These are phyloP conservation scores for Panurus biarmicus DNA, from an alignment of 2,113 vertebrate species.

Conservation along the genomic window DNA sequence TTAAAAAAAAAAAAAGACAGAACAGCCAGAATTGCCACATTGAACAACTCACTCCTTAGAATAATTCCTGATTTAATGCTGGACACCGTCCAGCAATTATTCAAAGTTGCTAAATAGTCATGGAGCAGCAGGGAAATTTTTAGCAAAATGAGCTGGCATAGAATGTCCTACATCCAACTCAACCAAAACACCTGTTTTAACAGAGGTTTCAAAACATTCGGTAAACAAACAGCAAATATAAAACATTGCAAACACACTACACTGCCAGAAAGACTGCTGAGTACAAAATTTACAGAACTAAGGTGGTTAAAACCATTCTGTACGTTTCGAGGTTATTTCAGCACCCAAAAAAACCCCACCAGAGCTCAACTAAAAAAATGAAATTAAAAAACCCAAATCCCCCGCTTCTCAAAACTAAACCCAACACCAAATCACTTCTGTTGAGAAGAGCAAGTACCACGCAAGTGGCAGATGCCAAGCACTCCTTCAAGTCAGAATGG, in stretches of 20 bases:
- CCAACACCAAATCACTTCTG: background rate
- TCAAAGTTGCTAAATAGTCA: background rate
- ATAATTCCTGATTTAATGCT: background rate
- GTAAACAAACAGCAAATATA: background rate
- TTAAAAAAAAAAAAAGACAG: background rate
- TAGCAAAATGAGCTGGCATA: background rate
- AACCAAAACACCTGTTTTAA: background rate
- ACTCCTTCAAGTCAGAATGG: background rate
- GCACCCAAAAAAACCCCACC: background rate
- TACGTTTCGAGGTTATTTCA: background rate
- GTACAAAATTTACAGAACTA: background rate
- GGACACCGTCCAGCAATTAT: conserved; percentile 1
- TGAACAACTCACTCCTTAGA: background rate
- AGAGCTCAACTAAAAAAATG: background rate
- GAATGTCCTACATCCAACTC: background rate
- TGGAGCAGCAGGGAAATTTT: background rate
- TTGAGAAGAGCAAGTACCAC: background rate
- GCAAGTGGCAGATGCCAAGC: background rate
- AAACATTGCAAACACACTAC: background rate
- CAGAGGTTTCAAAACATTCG: background rate
- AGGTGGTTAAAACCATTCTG: background rate
- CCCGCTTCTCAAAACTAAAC: background rate
- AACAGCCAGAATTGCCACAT: background rate
- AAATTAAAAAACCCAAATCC: background rate
- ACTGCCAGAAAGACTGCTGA: background rate